Conservation (phyloP, 1,140 invertebrate genomes). For the Rhagoletis zephyria region DNA sequence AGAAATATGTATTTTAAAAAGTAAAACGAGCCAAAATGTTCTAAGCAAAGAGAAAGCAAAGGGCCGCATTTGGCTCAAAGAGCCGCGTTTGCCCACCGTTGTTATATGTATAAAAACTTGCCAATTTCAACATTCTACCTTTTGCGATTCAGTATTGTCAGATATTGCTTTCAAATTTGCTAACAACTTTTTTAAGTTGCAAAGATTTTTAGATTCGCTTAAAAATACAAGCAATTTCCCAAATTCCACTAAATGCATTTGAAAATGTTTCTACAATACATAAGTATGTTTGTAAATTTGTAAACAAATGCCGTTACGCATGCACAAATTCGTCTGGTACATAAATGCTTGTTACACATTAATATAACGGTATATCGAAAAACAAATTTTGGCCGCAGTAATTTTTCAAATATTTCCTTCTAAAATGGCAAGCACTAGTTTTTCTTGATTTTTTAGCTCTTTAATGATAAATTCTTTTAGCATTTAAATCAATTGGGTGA, state of each 20-base stretch:
- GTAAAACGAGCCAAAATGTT: too few species aligned
- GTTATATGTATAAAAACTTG: too few species aligned
- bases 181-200: conserved; percentile 16
- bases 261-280: neutral
- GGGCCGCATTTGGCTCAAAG: too few species aligned
- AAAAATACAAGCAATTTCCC: neutral
- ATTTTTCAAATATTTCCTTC: neutral
- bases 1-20: too few species aligned
- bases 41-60: too few species aligned
- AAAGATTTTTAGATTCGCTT: neutral
- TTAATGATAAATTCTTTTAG: neutral
- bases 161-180: conserved; percentile 48
- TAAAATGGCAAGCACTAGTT: too few species aligned
- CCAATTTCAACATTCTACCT: neutral
- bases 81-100: too few species aligned
- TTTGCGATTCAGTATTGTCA: conserved; percentile 20
- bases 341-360: neutral
- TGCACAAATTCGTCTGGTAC: conserved; percentile 24
- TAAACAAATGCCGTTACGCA: conserved; percentile 37
- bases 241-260: neutral
- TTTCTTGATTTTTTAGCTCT: neutral
- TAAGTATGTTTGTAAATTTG: conserved; percentile 33
- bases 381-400: neutral
- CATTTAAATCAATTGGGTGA: conserved; percentile 67
- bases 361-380: neutral